Evolutionary conservation across 2,797 vertebrate genomes (phyloP), one percentile per base, ranked within the genome.

Genomic region (Galaxias olidus): DNA sequence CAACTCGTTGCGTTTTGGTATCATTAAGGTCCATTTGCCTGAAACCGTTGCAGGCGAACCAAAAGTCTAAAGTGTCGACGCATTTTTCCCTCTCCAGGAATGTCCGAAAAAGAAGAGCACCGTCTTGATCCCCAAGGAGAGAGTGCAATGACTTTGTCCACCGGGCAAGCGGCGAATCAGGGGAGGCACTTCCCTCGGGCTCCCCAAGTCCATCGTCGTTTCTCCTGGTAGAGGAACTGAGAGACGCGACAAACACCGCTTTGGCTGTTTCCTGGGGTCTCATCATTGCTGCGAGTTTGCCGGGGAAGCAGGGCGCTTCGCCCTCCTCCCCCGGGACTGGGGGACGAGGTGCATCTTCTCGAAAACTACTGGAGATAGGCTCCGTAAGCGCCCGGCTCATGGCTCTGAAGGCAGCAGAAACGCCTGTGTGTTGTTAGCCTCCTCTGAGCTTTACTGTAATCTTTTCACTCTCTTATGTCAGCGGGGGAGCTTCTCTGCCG

Each of bases 41-140:
- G 93, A 98, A 98, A 44, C 96, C 97, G 51, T 97, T 98, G 90
- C 97, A 99, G 86, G 97, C 97, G 68, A 98, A 99, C 96, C 97
- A 99, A 72, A 99, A 99, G 88, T 99, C 96, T 79, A 99, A 88
- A 19, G 95, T 89, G 84, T 99, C 97, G 76, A 94, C 96, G 18
- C 95, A 96, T 83, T 95, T 95, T 84, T 97, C 96, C 63, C 93
- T 91, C 87, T 97, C 95, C 93, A 99, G 82, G 83, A 98, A 99
- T 73, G 93, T 96, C 88, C 96, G 89, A 73, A 96, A 99, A 61
- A 98, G 95, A 56, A 95, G 93, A 64, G 96, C 96, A 18, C 97
- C 96, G 68, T 99, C 97, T 86, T 97, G 96, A 84, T 99, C 97
- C 8, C 95, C 96, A 70, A 99, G 77, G 43, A 99, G 92, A 47